Conservation (phyloP, 2,113 vertebrate species). For the Egretta garzetta region DNA sequence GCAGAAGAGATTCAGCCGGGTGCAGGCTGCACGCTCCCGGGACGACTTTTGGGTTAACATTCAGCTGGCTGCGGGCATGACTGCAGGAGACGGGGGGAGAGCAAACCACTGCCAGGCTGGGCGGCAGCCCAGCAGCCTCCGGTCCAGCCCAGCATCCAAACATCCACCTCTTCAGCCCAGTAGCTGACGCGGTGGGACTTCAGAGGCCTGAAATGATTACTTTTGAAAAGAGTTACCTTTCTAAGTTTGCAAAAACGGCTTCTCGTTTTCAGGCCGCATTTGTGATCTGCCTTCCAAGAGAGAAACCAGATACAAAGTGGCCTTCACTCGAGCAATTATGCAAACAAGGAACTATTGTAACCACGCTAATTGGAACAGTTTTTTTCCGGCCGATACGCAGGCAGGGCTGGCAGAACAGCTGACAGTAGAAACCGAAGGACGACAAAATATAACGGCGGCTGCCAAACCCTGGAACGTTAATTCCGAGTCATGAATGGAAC, state of each 20-base stretch:
- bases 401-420: neutral
- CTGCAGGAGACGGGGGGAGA: neutral
- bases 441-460: neutral
- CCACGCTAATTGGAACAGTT: neutral
- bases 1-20: neutral
- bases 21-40: neutral
- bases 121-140: neutral
- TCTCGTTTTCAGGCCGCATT: neutral
- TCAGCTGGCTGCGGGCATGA: neutral
- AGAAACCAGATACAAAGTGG: neutral
- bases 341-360: neutral
- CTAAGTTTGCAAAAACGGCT: neutral
- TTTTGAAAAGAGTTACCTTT: neutral
- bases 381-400: neutral
- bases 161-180: neutral
- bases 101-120: neutral
- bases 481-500: neutral
- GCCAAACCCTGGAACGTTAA: neutral
- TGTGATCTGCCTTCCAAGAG: neutral
- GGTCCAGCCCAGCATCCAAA: neutral
- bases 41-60: neutral
- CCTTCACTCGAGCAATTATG: neutral
- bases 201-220: too few relatives aligned
- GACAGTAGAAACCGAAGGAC: neutral
- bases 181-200: rapidly evolving